Conservation (phyloP, 2,888 invertebrate genomes). For the Ichneumon xanthorius region DNA sequence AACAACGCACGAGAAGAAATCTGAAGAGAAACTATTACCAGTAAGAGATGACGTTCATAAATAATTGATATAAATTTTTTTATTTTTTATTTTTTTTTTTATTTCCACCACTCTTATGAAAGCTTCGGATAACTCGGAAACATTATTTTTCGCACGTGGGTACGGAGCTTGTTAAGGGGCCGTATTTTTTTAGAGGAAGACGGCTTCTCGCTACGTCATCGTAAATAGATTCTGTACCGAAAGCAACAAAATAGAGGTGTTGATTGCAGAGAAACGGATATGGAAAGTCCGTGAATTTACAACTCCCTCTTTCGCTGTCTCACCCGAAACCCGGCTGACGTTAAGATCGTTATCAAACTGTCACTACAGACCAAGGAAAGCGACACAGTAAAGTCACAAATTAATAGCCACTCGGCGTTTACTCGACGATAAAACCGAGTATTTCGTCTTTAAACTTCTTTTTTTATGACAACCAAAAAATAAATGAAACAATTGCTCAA, state of each 20-base stretch:
- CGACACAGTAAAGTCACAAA: not conserved
- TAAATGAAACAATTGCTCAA: too few species aligned
- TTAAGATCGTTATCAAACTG: conserved; percentile 31
- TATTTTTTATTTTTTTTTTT: too few species aligned
- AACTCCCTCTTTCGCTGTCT: not conserved
- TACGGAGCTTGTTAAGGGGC: not conserved
- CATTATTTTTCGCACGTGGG: not conserved
- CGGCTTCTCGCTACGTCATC: not conserved
- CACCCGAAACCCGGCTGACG: not conserved
- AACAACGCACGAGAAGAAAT: conserved; percentile 45
- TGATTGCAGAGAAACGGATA: not conserved
- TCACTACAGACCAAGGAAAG: not conserved
- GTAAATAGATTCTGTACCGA: not conserved
- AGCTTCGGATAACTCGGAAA: not conserved
- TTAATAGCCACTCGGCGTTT: conserved; percentile 1
- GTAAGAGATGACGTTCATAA: too few species aligned
- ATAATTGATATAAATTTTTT: too few species aligned
- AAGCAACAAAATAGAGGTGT: conserved; percentile 21
- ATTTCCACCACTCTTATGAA: not conserved
- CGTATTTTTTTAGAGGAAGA: not conserved
- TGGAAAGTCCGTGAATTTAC: conserved; percentile 15
- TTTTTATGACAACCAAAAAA: too few species aligned
- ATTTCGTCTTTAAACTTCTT: too few species aligned
- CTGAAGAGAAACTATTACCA: not conserved
- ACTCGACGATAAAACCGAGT: conserved; percentile 24